Evolutionary conservation across 2,797 vertebrate species (phyloP).

Genomic region (Cossypha caffra): DNA sequence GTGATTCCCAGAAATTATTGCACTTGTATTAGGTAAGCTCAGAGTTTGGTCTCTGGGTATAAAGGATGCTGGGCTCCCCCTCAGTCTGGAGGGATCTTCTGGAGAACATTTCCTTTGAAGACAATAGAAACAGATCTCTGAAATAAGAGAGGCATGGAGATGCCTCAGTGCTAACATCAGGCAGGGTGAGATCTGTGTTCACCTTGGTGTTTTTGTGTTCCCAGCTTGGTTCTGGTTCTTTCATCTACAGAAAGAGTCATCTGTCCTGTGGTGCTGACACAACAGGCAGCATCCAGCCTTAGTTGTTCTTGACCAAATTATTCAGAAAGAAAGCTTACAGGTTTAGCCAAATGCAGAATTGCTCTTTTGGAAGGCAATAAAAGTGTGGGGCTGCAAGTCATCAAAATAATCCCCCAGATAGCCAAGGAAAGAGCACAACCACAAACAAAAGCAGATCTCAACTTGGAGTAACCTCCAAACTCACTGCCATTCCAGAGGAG

Average conservation of each 20-base stretch:
- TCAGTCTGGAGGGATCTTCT: background rate
- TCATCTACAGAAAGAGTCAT: background rate
- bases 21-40: background rate
- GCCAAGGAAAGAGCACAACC: background rate
- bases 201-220: background rate
- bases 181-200: background rate
- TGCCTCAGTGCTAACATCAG: background rate
- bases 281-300: background rate
- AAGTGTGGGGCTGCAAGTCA: background rate
- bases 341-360: background rate
- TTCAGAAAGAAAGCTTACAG: background rate
- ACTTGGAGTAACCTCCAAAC: background rate
- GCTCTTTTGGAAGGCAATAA: conserved; percentile 1
- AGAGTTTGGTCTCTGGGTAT: background rate
- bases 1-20: background rate
- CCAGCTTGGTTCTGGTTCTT: background rate
- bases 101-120: background rate
- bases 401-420: background rate
- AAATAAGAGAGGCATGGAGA: background rate
- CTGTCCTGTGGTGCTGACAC: background rate
- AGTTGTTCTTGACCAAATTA: background rate
- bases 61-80: background rate
- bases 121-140: background rate
- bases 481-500: background rate
- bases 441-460: background rate